Evolutionary conservation across 2,113 vertebrate genomes (phyloP).

Genomic region (Prunella himalayana): DNA sequence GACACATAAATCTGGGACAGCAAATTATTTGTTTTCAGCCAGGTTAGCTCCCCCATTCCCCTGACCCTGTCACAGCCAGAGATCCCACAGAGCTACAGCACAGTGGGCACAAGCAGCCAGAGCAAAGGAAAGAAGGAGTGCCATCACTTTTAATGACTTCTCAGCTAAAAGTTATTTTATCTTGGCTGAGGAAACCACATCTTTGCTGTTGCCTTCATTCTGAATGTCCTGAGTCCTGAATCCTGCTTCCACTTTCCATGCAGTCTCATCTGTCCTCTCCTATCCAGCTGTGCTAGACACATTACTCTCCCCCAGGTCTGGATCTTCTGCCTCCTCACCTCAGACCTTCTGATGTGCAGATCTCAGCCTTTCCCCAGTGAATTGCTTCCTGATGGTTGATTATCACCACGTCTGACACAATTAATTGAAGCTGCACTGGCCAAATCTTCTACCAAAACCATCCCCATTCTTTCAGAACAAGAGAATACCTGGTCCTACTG

Average conservation of each 20-base stretch:
- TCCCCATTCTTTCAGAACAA: background rate
- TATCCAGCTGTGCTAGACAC: background rate
- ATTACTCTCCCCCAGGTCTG: background rate
- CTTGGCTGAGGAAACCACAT: fast-evolving
- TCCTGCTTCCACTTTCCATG: background rate
- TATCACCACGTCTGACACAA: background rate
- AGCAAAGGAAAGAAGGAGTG: background rate
- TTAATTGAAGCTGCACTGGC: background rate
- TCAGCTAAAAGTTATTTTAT: background rate
- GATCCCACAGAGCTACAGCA: background rate
- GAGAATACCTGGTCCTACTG: background rate
- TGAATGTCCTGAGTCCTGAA: background rate
- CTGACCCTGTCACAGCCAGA: background rate
- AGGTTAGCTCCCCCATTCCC: background rate
- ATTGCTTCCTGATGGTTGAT: background rate
- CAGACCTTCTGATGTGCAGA: background rate
- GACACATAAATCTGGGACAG: background rate
- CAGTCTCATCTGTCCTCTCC: background rate
- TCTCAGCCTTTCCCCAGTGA: background rate
- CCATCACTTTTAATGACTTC: background rate
- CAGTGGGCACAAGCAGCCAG: background rate
- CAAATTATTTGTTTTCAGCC: background rate
- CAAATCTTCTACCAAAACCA: background rate
- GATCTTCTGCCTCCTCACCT: background rate
- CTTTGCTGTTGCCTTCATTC: background rate